A percentile compares a stretch with the other conserved stretches of the same genome.
These are phyloP conservation scores for Dasypolia templi DNA, from an alignment of 2,888 invertebrate species.

Conservation along the genomic window DNA sequence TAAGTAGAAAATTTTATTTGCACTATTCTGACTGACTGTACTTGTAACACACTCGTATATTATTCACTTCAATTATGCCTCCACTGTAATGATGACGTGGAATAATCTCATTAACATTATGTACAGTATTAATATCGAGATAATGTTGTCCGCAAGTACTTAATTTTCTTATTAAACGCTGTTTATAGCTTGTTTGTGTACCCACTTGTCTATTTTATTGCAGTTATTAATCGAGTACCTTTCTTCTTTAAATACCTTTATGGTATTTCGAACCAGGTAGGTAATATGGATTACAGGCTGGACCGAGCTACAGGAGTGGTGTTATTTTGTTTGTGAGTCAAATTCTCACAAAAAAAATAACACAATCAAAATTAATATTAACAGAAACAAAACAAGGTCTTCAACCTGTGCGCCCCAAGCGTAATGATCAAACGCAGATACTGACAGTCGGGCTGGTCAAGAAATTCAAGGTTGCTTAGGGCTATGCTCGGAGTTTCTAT, in stretches of 20 bases:
- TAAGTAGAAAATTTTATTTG: neutral
- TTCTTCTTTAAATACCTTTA: neutral
- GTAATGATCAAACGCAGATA: neutral
- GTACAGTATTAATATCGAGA: constrained; percentile 49
- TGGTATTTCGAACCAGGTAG: neutral
- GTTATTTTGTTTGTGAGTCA: no score
- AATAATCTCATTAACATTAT: constrained; percentile 57
- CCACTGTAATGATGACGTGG: constrained; percentile 51
- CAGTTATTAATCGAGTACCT: constrained; percentile 11
- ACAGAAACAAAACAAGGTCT: neutral
- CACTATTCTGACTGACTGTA: constrained; percentile 22
- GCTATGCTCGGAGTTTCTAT: no score
- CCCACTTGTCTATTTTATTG: constrained; percentile 8
- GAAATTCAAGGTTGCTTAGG: no score
- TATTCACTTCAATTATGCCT: constrained; percentile 54
- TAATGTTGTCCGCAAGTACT: constrained; percentile 44
- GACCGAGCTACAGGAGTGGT: no score
- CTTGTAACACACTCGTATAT: constrained; percentile 30
- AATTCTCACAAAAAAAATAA: no score
- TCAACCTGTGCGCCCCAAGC: neutral
- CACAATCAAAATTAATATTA: neutral
- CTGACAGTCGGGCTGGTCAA: no score
- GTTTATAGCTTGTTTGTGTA: constrained; percentile 19
- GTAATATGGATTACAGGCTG: no score
- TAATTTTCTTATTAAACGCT: constrained; percentile 52